A percentile compares a stretch with the other conserved stretches of the same genome.
Conservation (phyloP, 2,797 vertebrate genomes). For the Peromyscus attwateri region DNA sequence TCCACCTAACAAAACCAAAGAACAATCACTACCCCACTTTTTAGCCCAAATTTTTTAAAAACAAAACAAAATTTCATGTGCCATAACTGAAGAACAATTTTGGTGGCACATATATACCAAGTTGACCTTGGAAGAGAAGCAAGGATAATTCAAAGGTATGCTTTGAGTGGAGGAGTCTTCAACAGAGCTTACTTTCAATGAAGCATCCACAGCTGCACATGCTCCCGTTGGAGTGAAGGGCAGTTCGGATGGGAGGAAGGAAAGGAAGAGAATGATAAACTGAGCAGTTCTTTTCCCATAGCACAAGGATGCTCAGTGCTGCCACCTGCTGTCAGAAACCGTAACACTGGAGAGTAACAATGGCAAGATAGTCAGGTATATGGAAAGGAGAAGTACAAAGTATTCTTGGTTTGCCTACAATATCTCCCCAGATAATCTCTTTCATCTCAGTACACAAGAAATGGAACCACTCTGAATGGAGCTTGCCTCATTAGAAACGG, state of each 20-base stretch:
- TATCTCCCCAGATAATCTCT: constrained; percentile 28
- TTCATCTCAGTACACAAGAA: constrained; percentile 8
- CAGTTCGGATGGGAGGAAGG: neutral
- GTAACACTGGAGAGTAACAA: neutral
- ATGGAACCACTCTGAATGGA: neutral
- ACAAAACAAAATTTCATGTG: constrained; percentile 65
- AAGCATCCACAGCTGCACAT: constrained; percentile 4
- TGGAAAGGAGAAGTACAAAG: neutral
- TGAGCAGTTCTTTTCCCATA: neutral
- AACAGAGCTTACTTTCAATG: constrained; percentile 39
- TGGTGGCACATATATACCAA: constrained; percentile 49
- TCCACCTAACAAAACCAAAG: constrained; percentile 60
- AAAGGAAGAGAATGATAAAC: neutral
- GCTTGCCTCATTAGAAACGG: neutral
- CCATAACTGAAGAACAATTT: neutral
- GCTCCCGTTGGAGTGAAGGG: neutral
- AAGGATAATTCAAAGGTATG: constrained; percentile 8
- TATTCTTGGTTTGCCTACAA: constrained; percentile 40
- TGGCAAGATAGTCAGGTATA: neutral
- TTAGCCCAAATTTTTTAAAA: constrained; percentile 49
- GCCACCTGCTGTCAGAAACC: constrained; percentile 72
- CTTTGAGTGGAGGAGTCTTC: neutral
- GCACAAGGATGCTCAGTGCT: constrained; percentile 71
- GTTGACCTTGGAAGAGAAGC: constrained; percentile 59
- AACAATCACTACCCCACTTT: neutral